Base-by-base conservation (phyloP, 1,140 invertebrate genomes). In the Drosophila nikananu region DNA sequence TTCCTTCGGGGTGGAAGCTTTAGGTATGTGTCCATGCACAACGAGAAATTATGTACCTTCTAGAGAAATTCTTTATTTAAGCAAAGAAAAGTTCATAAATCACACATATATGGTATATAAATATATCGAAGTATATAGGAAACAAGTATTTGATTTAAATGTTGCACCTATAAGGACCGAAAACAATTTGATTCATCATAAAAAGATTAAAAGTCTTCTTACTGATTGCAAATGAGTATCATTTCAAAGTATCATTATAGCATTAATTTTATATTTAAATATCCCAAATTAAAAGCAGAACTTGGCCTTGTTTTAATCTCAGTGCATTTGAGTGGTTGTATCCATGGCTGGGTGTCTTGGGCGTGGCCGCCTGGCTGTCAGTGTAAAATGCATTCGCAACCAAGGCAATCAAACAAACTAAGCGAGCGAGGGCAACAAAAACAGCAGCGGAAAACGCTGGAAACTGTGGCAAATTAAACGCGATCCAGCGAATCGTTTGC, bases 351-450 rank as follows among this genome's bases (percentile, higher is more conserved):
- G 35, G 21, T 23, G 55, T 46, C 23, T 32, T 32, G 55, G 51
- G 48, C 25, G 71, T 63, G 65, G 35, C n/a, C 41, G 35, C n/a
- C 41, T 17, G 21, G 49, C 25, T 73, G 51, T 52, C 51, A 65
- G 64, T 65, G 68, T 67, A 83, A 42, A 77, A 83, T 80, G 81
- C 60, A 74, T 73, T 80, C 67, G 72, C 65, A 86, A 64, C 68
- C 70, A 35, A 77, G 81, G 82, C 78, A 86, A 87, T 86, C 83
- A 77, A 81, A 77, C 81, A 71, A 71, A 71, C 81, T 62, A 72
- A 46, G 72, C 62, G 51, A 46, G 63, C 39, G 39, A 52, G n/a
- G 25, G 59, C 46, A 65, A 49, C 63, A 74, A 46, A 42, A 39
- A 63, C 70, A 74, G 48, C 59, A 60, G 58, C 30, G 51, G 21